phyloP scores from a whole-genome alignment of 2,113 vertebrate species.

The Okapia johnstoni region DNA sequence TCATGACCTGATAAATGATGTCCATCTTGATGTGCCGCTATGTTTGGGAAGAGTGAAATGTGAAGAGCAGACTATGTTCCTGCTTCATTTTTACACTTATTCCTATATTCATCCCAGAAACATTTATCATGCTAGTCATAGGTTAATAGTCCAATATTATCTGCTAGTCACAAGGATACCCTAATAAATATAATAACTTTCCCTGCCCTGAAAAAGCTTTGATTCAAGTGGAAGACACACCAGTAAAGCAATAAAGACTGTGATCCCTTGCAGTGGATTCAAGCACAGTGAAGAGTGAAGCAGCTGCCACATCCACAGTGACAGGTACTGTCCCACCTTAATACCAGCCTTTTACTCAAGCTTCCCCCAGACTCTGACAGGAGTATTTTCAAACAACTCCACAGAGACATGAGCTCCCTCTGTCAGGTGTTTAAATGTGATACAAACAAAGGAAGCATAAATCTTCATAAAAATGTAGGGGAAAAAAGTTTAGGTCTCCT shows the following conservation, averaged over 20 bases:
- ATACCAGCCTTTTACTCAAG: not conserved
- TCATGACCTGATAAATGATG: not conserved
- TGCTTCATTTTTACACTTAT: not conserved
- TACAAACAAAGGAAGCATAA: not conserved
- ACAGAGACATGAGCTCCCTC: not conserved
- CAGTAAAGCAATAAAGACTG: not conserved
- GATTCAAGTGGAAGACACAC: not conserved
- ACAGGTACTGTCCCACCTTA: not conserved
- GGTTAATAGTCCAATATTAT: not conserved
- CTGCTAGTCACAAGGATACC: not conserved
- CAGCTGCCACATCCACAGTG: not conserved
- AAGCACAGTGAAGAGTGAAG: not conserved
- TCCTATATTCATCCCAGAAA: not conserved
- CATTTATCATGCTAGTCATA: not conserved
- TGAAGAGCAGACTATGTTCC: not conserved
- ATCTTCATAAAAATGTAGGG: not conserved
- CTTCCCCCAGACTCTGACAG: not conserved
- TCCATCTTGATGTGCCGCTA: not conserved
- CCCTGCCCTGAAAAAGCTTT: not conserved
- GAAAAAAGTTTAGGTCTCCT: not conserved
- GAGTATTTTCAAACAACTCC: not conserved
- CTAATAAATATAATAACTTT: not conserved
- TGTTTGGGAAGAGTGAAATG: not conserved
- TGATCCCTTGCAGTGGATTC: not conserved
- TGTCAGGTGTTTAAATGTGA: not conserved